Evolutionary conservation across 2,113 vertebrate genomes (phyloP), one percentile per base, ranked within the genome.

Genomic region (Sterrhoptilus dennistouni): DNA sequence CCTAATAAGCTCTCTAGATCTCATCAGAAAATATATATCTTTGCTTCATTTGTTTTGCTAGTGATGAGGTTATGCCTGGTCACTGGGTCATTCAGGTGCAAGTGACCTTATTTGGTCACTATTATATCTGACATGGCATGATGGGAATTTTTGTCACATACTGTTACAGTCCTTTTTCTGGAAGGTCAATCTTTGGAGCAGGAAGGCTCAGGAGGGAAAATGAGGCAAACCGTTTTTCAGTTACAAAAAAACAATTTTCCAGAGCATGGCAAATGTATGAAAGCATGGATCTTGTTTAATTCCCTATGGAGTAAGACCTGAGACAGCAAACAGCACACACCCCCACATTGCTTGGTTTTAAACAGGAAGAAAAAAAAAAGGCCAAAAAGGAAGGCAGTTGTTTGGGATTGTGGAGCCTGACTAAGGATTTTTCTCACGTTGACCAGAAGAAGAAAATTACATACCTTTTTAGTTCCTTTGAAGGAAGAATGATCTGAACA

Each of bases 21-120:
- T 49, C 1, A 0, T 79, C 35, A 72, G 70, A 49, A 90, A 72
- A 76, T 44, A n/a, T 0, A 0, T 40, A 3, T 49, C 36, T 87
- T 89, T 70, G 4, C 27, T 70, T 54, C 28, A 12, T 60, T 61
- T 63, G 38, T 52, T 63, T 8, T 56, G 18, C 16, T 69, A 13
- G 44, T 69, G 29, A 24, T 65, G 11, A 53, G 53, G 15, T 14
- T 56, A 31, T 38, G 6, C 29, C 20, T 4, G 4, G 13, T 66
- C 49, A n/a, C 9, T 75, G 64, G 25, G 10, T 90, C 63, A 52
- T 72, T 89, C 65, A 50, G 27, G 31, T 64, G 63, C 38, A 47
- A 11, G 42, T 6, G 21, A 27, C 8, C 9, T 74, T 84, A 16
- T 77, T 89, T 92, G 53, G 44, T n/a, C n/a, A n/a, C n/a, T n/a